Conservation (phyloP, 2,797 vertebrate species). For the Vespertilio murinus region DNA sequence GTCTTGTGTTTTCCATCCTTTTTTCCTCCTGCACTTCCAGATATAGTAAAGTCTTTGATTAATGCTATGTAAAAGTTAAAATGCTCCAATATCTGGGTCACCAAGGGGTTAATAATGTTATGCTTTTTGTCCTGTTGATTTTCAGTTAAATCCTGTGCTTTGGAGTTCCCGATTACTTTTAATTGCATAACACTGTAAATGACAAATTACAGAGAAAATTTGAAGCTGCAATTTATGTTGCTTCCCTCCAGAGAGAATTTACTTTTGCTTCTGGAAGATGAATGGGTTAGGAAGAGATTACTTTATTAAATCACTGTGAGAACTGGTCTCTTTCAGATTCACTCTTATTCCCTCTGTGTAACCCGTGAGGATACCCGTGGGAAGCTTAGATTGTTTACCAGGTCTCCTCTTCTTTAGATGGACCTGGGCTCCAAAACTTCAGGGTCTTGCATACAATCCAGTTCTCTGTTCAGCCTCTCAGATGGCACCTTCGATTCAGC, state of each 20-base stretch:
- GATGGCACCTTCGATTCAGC: not conserved
- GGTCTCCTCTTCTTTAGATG: not conserved
- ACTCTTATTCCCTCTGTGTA: not conserved
- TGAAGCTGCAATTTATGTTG: not conserved
- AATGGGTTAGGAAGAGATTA: not conserved
- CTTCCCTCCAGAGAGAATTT: not conserved
- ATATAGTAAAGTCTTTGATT: not conserved
- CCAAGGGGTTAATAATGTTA: not conserved
- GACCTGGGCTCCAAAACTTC: not conserved
- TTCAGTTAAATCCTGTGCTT: slow-evolving; percentile 13
- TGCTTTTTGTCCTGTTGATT: not conserved
- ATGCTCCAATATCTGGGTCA: not conserved
- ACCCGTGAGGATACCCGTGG: not conserved
- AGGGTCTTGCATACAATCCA: not conserved
- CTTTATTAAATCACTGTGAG: not conserved
- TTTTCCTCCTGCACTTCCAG: not conserved
- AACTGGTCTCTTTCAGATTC: not conserved
- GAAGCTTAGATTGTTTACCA: not conserved
- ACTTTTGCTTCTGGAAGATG: not conserved
- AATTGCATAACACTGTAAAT: not conserved
- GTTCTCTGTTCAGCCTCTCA: not conserved
- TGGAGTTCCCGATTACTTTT: not conserved
- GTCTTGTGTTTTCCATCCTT: not conserved
- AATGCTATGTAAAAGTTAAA: not conserved
- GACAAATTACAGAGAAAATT: not conserved